Evolutionary conservation across 2,797 vertebrate genomes (phyloP), one percentile per base, ranked within the genome.

Genomic region (Pipistrellus kuhlii): DNA sequence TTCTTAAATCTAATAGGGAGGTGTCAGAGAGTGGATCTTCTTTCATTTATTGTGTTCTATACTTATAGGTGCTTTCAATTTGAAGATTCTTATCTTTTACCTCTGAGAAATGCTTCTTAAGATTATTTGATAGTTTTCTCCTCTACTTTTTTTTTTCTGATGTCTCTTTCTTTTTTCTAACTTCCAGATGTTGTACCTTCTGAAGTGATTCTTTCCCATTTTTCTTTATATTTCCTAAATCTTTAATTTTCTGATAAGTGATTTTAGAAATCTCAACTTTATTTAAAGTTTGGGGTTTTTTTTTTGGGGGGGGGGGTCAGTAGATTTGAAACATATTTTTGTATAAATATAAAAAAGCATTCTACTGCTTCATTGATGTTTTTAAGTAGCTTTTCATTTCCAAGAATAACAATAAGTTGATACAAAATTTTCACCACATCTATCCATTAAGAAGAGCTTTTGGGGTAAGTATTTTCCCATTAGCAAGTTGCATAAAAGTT

Each of bases 221-320:
- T 95, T 90, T 90, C 38, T 81, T 78, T 76, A n/a, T 88, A 38
- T 87, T 85, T 90, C 86, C 35, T 83, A 59, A 91, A 69, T 90
- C n/a, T 46, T 73, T 90, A 90, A 64, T 69, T 82, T 95, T 93
- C 30, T 83, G 17, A 44, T 94, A 32, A 4, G 20, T 86, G 4
- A n/a, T 75, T 82, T 93, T 90, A 82, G 51, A 69, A 88, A 71
- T 85, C 66, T 59, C 18, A 92, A 83, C 27, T 75, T 93, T 92
- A 35, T 75, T 93, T 92, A 35, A 90, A 68, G 55, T 85, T 7
- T 5, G 72, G 14, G 44, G 44, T 12, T 48, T 3, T 62, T 38
- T 68, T 46, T 55, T 69, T n/a, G n/a, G n/a, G n/a, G n/a, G 30
- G 59, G 59, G 12, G 64, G 59, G 14, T 77, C 35, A 94, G 7